Evolutionary conservation across 1,140 invertebrate species (phyloP).

Genomic region (Eubasilissa regina): DNA sequence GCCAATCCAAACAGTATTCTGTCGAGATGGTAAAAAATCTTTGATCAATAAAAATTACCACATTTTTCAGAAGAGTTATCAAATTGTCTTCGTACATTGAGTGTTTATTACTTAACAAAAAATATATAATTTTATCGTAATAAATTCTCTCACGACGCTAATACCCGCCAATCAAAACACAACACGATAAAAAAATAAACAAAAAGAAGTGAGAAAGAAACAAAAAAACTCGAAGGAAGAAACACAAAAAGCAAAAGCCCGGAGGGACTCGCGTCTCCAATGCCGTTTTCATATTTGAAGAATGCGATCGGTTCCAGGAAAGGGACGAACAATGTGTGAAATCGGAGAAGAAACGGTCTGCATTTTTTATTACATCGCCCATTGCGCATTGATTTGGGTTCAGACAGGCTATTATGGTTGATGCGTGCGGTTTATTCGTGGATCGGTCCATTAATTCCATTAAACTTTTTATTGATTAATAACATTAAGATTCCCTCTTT

Average conservation of each 20-base stretch:
- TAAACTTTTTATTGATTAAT: slow-evolving; percentile 24
- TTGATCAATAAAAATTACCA: too few relatives aligned
- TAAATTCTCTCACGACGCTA: slow-evolving; percentile 46
- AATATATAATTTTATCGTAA: not conserved
- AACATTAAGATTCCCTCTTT: not conserved
- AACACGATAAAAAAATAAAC: slow-evolving; percentile 24
- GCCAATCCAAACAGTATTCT: too few relatives aligned
- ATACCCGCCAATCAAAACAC: slow-evolving; percentile 45
- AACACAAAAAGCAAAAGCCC: slow-evolving; percentile 27
- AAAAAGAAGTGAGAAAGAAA: slow-evolving; percentile 27
- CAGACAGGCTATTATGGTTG: slow-evolving; percentile 41
- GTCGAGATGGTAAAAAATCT: too few relatives aligned
- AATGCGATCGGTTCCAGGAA: slow-evolving; percentile 31
- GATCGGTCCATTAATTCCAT: slow-evolving; percentile 34
- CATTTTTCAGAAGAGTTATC: too few relatives aligned
- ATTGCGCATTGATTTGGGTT: slow-evolving; percentile 35
- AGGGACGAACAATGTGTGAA: slow-evolving; percentile 39
- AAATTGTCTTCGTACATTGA: not conserved
- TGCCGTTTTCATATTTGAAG: slow-evolving; percentile 21
- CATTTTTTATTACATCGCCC: slow-evolving; percentile 3
- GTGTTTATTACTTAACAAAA: slow-evolving; percentile 23
- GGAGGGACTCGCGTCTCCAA: slow-evolving; percentile 23
- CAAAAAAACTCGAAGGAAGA: slow-evolving; percentile 9
- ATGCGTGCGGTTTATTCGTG: slow-evolving; percentile 32
- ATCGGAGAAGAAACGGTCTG: slow-evolving; percentile 31